These are phyloP conservation scores for Crotalus horridus DNA, from an alignment of 2,113 vertebrate genomes.

Conservation along the genomic window DNA sequence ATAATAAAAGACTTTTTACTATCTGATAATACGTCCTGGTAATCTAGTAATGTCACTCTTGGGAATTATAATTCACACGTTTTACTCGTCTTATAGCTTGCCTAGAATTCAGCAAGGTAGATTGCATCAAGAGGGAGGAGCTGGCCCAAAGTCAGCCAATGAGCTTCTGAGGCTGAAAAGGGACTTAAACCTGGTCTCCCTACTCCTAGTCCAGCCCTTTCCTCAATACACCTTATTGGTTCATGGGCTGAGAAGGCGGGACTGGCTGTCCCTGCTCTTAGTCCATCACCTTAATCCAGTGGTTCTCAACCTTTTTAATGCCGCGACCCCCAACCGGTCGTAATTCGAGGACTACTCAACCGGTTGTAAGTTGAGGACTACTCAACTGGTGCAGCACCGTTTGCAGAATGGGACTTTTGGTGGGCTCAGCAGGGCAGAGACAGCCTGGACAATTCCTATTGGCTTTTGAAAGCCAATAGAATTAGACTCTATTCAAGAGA, in stretches of 20 bases:
- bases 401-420: too few relatives aligned
- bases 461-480: too few relatives aligned
- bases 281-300: neutral
- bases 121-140: neutral
- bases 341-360: too few relatives aligned
- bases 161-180: neutral
- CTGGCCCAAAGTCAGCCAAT: neutral
- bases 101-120: neutral
- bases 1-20: constrained; percentile 83
- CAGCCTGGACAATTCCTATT: too few relatives aligned
- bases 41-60: neutral
- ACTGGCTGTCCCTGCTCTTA: neutral
- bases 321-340: too few relatives aligned
- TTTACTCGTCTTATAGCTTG: neutral
- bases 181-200: neutral
- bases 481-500: too few relatives aligned
- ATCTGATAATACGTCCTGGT: constrained; percentile 39
- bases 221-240: neutral
- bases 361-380: too few relatives aligned
- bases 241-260: neutral
- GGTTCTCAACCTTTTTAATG: too few relatives aligned
- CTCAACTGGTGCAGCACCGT: too few relatives aligned
- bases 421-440: too few relatives aligned
- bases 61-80: neutral
- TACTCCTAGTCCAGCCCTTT: neutral